phyloP scores from a whole-genome alignment of 2,797 vertebrate genomes.

The Halcyon leucocephala region DNA sequence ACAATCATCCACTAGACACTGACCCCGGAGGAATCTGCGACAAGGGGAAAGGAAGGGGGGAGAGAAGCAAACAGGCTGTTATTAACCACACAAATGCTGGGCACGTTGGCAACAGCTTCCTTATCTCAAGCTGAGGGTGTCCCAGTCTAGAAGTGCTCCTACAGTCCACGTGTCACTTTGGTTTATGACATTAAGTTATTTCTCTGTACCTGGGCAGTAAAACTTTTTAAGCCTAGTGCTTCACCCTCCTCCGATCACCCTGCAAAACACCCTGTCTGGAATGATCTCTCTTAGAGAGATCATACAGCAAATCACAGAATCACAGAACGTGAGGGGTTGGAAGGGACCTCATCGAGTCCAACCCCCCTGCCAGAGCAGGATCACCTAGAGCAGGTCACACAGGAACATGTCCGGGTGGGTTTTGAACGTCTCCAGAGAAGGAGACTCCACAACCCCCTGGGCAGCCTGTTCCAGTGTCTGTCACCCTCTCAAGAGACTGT shows the following conservation, averaged over 20 bases:
- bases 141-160: background rate
- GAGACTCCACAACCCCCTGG: no score
- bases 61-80: background rate
- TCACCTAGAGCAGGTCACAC: no score
- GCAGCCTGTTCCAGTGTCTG: no score
- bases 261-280: background rate
- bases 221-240: background rate
- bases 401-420: no score
- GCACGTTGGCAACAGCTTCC: rapidly evolving
- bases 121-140: rapidly evolving
- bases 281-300: no score
- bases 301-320: rapidly evolving
- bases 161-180: background rate
- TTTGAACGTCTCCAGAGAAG: no score
- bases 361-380: no score
- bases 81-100: rapidly evolving
- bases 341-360: no score
- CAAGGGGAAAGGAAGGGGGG: background rate
- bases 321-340: no score
- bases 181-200: background rate
- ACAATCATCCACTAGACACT: constrained; percentile 26
- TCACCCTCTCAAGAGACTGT: background rate
- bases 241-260: background rate
- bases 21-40: constrained; percentile 11
- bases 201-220: background rate